These are phyloP conservation scores for human DNA, from an alignment of 2,113 vertebrate species.

Conservation along the genomic window DNA sequence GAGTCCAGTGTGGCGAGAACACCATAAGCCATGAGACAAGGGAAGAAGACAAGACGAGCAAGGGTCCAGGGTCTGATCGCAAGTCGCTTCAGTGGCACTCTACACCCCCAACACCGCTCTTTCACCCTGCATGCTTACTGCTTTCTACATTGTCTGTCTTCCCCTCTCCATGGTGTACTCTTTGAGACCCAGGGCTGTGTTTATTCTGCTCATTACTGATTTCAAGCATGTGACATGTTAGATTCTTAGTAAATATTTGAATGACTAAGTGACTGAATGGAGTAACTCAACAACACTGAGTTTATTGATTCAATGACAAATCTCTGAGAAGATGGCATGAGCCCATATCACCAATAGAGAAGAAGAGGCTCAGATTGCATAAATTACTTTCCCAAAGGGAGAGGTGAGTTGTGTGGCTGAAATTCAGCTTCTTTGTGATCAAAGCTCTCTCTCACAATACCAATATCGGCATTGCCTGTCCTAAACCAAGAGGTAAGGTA, in stretches of 20 bases:
- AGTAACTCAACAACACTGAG: background rate
- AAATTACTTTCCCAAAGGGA: background rate
- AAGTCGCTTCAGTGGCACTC: rapidly evolving
- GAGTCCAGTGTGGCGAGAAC: background rate
- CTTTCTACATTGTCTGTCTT: background rate
- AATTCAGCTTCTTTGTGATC: background rate
- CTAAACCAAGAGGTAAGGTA: background rate
- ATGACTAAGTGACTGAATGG: background rate
- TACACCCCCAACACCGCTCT: rapidly evolving
- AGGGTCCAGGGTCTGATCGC: background rate
- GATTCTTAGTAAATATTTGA: background rate
- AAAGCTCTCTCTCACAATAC: background rate
- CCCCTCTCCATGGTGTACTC: background rate
- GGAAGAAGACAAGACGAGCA: background rate
- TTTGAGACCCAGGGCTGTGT: background rate
- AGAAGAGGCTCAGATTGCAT: background rate
- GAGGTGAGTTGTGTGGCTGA: background rate
- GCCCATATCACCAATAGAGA: background rate
- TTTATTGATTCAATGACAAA: background rate
- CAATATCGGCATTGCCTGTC: background rate
- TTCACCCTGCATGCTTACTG: rapidly evolving
- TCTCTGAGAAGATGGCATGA: background rate
- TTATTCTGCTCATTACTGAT: background rate
- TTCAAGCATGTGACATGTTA: background rate
- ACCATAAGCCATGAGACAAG: background rate